A percentile compares a stretch with the other conserved stretches of the same genome.
These are phyloP conservation scores for Aphodius sticticus DNA, from an alignment of 2,888 invertebrate species.

Conservation along the genomic window DNA sequence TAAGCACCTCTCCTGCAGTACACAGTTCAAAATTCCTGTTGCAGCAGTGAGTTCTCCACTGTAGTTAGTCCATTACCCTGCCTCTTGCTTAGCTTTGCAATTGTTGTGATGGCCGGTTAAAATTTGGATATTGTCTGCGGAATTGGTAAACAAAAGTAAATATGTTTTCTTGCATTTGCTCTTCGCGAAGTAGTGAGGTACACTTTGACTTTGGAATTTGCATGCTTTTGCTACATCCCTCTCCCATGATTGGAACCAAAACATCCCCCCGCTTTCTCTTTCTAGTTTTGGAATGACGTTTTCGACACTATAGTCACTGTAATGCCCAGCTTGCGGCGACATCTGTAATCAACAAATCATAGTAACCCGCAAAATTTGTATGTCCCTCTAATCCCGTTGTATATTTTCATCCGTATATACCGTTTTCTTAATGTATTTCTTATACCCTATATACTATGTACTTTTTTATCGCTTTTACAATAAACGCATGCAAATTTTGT, in stretches of 20 bases:
- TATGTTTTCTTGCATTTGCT: slow-evolving; percentile 47
- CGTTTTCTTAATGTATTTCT: not conserved
- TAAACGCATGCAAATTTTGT: slow-evolving; percentile 52
- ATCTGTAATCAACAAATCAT: slow-evolving; percentile 34
- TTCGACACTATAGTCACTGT: slow-evolving; percentile 43
- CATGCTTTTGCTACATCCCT: slow-evolving; percentile 29
- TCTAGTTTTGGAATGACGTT: slow-evolving; percentile 47
- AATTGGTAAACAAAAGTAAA: slow-evolving; percentile 24
- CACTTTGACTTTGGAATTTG: slow-evolving; percentile 32
- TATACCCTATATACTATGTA: not conserved
- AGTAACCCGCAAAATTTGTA: slow-evolving; percentile 49
- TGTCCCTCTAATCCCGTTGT: slow-evolving; percentile 27
- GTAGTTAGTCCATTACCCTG: not conserved
- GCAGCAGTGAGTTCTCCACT: slow-evolving; percentile 24
- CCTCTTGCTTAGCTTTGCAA: not conserved
- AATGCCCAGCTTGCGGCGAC: slow-evolving; percentile 40
- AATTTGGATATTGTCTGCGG: not conserved
- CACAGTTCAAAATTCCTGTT: slow-evolving; percentile 35
- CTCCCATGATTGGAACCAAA: not conserved
- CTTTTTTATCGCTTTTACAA: slow-evolving; percentile 34
- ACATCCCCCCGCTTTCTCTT: slow-evolving; percentile 37
- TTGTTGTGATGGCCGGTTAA: not conserved
- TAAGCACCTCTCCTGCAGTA: slow-evolving; percentile 27
- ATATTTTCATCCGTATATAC: not conserved
- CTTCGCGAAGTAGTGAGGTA: slow-evolving; percentile 42